Conservation (phyloP, 2,797 vertebrate species). For the Molossus alvarezi region DNA sequence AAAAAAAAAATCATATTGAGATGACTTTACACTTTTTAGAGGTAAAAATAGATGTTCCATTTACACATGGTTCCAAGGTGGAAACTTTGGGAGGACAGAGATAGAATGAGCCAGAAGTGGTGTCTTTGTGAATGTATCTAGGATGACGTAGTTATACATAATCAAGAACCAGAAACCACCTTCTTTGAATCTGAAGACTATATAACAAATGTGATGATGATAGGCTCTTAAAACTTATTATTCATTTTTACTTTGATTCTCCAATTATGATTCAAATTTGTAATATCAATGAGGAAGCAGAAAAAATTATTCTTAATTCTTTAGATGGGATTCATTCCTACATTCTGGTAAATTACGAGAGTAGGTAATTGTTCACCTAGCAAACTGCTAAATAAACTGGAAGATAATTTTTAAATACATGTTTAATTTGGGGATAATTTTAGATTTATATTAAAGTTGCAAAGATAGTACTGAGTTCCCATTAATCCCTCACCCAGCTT, state of each 20-base stretch:
- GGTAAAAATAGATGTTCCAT: conserved; percentile 84
- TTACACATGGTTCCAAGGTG: conserved; percentile 81
- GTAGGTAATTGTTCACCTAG: neutral
- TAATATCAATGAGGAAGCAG: neutral
- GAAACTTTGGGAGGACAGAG: conserved; percentile 70
- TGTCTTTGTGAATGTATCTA: conserved; percentile 73
- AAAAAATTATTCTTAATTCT: neutral
- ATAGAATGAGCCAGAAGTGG: conserved; percentile 71
- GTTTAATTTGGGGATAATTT: conserved; percentile 5
- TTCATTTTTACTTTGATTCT: conserved; percentile 42
- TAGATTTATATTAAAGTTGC: conserved; percentile 11
- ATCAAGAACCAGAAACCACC: conserved; percentile 61
- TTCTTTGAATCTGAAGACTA: conserved; percentile 57
- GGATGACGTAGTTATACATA: conserved; percentile 63
- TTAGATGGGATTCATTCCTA: neutral
- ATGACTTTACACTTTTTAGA: conserved; percentile 81
- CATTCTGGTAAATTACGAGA: neutral
- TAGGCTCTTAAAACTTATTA: neutral
- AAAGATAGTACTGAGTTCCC: neutral
- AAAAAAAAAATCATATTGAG: conserved; percentile 76
- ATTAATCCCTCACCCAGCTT: neutral
- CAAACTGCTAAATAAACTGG: neutral
- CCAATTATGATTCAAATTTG: conserved; percentile 25
- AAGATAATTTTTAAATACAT: conserved; percentile 17
- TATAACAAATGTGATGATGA: neutral